Conservation (phyloP, 2,888 invertebrate genomes). For the Heliconius ethilla region DNA sequence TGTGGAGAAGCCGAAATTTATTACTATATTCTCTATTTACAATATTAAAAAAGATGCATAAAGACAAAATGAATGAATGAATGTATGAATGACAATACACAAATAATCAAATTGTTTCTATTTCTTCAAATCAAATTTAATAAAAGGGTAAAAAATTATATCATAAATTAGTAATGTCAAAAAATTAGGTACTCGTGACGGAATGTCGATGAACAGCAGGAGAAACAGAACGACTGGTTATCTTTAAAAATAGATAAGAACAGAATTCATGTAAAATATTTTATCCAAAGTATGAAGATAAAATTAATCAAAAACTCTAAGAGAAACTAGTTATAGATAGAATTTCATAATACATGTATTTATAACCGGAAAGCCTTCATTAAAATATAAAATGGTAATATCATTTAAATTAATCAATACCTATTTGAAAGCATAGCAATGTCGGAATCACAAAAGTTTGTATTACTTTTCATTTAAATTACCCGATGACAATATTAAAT, state of each 20-base stretch:
- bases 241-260: background rate
- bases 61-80: too few relatives aligned
- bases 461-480: background rate
- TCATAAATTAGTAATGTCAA: background rate
- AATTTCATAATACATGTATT: slow-evolving; percentile 19
- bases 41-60: too few relatives aligned
- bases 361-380: slow-evolving; percentile 19
- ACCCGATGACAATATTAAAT: background rate
- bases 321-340: slow-evolving; percentile 22
- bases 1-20: too few relatives aligned
- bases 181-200: background rate
- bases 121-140: too few relatives aligned
- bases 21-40: too few relatives aligned
- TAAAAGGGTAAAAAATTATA: too few relatives aligned
- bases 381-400: slow-evolving; percentile 18
- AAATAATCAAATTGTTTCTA: too few relatives aligned
- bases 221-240: background rate
- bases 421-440: background rate
- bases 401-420: slow-evolving; percentile 8
- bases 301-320: slow-evolving; percentile 5
- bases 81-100: too few relatives aligned
- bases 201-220: background rate
- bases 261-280: slow-evolving; percentile 2
- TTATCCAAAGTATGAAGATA: slow-evolving; percentile 2
- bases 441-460: background rate